Evolutionary conservation across 2,113 vertebrate genomes (phyloP), one percentile per base, ranked within the genome.

Genomic region (Nesogale talazaci): DNA sequence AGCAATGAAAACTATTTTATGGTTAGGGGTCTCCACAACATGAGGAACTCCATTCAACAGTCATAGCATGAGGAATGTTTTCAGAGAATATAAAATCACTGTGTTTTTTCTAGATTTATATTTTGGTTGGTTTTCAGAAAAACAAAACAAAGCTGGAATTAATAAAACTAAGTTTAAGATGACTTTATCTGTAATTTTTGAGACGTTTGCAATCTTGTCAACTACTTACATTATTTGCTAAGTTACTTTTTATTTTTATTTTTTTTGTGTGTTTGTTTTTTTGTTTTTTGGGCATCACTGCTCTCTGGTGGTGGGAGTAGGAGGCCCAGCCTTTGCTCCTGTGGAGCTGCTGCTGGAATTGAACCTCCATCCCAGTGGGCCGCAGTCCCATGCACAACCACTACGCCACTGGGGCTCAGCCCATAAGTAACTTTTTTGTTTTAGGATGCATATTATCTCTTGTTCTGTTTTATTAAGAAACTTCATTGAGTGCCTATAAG

Each of bases 81-180:
- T 75, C 29, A 84, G 38, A 69, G 69, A 52, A 6, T 79, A 34
- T 76, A 63, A 61, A n/a, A n/a, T 79, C 36, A 69, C 88, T 82
- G 82, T 70, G 42, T 65, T 90, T 72, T 90, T 91, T 25, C 65
- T 12, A 63, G n/a, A 93, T 91, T 86, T 88, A 85, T 52, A 34
- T 83, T 80, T 88, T 90, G 14, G 40, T 87, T 87, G 42, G 46
- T 83, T 75, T 90, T 91, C 46, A 63, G 57, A 57, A 79, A 57
- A 69, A 88, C n/a, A n/a, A n/a, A 52, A 10, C 46, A 52, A 52
- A 80, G 56, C 34, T 34, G 78, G 70, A 52, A 3, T 4, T 38
- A 57, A n/a, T 79, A 69, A 65, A 52, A 52, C 46, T 27, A 95
- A 86, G 19, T 65, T 89, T 85, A 38, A 91, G 9, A 36, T 82